A percentile compares a stretch with the other conserved stretches of the same genome.
These are phyloP conservation scores for Nephrotoma appendiculata DNA, from an alignment of 2,888 invertebrate genomes.

Conservation along the genomic window DNA sequence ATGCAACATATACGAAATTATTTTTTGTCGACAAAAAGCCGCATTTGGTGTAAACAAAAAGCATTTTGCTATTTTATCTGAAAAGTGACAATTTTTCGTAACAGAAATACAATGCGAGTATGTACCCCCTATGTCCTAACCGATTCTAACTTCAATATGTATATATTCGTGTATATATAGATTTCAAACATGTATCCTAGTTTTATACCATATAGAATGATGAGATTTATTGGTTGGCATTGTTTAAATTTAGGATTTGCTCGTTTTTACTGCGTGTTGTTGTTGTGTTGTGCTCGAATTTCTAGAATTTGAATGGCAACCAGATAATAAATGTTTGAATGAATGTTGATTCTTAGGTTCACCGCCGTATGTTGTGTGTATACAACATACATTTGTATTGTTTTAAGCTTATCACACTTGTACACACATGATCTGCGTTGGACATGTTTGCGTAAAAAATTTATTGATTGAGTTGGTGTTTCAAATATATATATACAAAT, in stretches of 20 bases:
- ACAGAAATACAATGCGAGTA: neutral
- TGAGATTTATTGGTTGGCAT: neutral
- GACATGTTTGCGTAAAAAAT: neutral
- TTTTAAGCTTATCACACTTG: neutral
- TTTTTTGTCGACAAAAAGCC: neutral
- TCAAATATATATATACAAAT: neutral
- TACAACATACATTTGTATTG: neutral
- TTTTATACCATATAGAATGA: neutral
- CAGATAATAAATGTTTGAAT: neutral
- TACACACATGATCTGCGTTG: neutral
- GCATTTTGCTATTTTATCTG: neutral
- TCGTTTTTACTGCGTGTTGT: neutral
- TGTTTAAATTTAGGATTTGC: neutral
- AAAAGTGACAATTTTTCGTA: neutral
- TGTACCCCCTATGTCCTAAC: neutral
- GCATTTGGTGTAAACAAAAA: neutral
- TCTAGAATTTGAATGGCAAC: neutral
- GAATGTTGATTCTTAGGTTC: neutral
- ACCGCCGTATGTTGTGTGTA: neutral
- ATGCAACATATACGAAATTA: neutral
- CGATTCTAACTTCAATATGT: neutral
- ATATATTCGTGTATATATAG: neutral
- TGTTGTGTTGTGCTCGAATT: neutral
- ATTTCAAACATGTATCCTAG: neutral
- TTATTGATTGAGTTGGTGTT: neutral